A percentile compares a stretch with the other conserved stretches of the same genome.
Evolutionary conservation across 2,113 vertebrate species (phyloP).

Genomic region (Dipodomys ordii): DNA sequence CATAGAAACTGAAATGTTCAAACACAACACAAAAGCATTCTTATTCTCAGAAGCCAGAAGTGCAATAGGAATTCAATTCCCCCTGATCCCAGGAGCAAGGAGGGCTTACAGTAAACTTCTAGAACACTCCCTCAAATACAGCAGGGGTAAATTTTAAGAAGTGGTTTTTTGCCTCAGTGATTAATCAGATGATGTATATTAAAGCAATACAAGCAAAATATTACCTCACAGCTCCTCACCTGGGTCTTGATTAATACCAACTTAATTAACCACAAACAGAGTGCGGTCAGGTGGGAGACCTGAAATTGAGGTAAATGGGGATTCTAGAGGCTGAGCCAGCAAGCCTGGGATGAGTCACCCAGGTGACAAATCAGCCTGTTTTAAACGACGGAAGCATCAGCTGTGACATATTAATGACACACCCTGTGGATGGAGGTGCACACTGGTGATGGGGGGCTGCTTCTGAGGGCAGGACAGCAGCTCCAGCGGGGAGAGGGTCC

Average conservation of each 20-base stretch:
- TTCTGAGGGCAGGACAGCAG: background rate
- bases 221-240: conserved; percentile 28
- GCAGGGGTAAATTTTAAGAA: background rate
- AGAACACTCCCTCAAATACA: background rate
- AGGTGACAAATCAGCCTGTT: conserved; percentile 62
- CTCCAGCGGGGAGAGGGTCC: background rate
- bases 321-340: conserved; percentile 1
- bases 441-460: conserved; percentile 27
- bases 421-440: conserved; percentile 40
- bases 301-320: background rate
- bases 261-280: conserved; percentile 56
- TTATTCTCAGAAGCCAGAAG: conserved; percentile 13
- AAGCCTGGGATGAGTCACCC: conserved; percentile 49
- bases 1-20: conserved; percentile 68
- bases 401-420: conserved; percentile 48
- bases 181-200: background rate
- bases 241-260: conserved; percentile 47
- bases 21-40: conserved; percentile 41
- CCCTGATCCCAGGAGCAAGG: background rate
- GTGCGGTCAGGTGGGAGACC: conserved; percentile 52
- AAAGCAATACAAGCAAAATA: conserved; percentile 34
- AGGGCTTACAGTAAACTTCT: background rate
- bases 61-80: background rate
- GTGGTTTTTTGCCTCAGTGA: background rate
- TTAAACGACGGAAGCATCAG: conserved; percentile 64